Conservation (phyloP, 2,888 invertebrate species). For the Proisotoma minuta region DNA sequence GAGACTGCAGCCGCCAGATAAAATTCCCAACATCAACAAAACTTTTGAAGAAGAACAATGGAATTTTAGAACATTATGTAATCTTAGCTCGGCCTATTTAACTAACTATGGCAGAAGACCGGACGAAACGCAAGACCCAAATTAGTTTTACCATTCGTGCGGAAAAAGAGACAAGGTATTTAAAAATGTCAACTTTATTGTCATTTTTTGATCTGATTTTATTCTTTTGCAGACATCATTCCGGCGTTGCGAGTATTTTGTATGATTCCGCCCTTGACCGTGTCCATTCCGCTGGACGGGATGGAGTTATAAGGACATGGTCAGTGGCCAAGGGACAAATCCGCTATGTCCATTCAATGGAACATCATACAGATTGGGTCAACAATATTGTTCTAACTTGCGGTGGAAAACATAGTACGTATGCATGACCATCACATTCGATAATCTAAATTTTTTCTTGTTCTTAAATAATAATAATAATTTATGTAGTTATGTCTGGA, state of each 20-base stretch:
- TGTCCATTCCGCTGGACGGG: slow-evolving; percentile 92
- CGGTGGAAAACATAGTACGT: slow-evolving; percentile 80
- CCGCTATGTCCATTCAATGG: slow-evolving; percentile 91
- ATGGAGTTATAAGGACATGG: slow-evolving; percentile 94
- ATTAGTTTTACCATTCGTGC: slow-evolving; percentile 44
- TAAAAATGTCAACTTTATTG: background rate
- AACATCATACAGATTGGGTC: slow-evolving; percentile 99
- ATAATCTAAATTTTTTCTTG: slow-evolving; percentile 3
- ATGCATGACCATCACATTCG: background rate
- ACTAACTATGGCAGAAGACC: slow-evolving; percentile 35
- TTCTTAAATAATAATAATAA: too few species aligned
- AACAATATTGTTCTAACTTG: slow-evolving; percentile 98
- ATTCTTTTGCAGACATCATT: slow-evolving; percentile 32
- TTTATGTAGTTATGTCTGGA: slow-evolving; percentile 92
- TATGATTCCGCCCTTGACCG: slow-evolving; percentile 42
- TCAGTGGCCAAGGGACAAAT: slow-evolving; percentile 59
- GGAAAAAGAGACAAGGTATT: slow-evolving; percentile 38
- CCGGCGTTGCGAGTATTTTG: slow-evolving; percentile 43
- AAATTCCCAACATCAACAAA: too few species aligned
- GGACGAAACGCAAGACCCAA: slow-evolving; percentile 42
- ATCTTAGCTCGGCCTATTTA: background rate
- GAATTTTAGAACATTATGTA: background rate
- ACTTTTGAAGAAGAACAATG: background rate
- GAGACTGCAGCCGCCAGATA: too few species aligned
- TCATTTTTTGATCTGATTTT: background rate